phyloP scores from a whole-genome alignment of 2,888 invertebrate species.

The Netelia inedita region DNA sequence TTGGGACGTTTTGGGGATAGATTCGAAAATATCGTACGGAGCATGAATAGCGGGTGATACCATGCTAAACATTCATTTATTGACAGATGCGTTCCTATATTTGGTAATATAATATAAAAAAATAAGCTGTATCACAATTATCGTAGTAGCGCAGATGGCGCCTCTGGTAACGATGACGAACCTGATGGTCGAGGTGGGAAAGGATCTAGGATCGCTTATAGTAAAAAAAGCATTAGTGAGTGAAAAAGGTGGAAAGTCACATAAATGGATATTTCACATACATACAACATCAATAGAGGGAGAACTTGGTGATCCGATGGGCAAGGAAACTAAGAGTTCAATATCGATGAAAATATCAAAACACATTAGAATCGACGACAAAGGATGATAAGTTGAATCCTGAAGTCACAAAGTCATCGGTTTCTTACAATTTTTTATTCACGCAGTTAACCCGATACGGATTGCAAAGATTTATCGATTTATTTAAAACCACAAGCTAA shows the following conservation, averaged over 20 bases:
- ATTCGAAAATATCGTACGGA: neutral
- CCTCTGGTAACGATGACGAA: slow-evolving; percentile 34
- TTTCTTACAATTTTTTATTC: neutral
- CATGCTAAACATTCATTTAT: slow-evolving; percentile 50
- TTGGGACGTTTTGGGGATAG: slow-evolving; percentile 34
- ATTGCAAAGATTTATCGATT: neutral
- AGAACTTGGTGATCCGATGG: neutral
- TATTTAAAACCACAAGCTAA: neutral
- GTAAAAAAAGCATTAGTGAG: neutral
- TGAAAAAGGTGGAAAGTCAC: slow-evolving; percentile 19
- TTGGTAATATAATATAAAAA: slow-evolving; percentile 37
- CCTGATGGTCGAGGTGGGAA: slow-evolving; percentile 21
- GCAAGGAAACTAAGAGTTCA: slow-evolving; percentile 27
- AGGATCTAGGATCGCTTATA: slow-evolving; percentile 8
- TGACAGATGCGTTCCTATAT: slow-evolving; percentile 33
- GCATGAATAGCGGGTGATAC: neutral
- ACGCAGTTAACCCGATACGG: neutral
- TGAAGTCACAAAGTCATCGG: slow-evolving; percentile 23
- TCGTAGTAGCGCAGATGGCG: slow-evolving; percentile 40
- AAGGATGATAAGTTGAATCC: slow-evolving; percentile 15
- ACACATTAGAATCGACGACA: slow-evolving; percentile 15
- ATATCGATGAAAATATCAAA: slow-evolving; percentile 42
- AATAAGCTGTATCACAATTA: slow-evolving; percentile 30
- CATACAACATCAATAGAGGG: slow-evolving; percentile 22
- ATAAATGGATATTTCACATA: slow-evolving; percentile 28